A percentile compares a stretch with the other conserved stretches of the same genome.
These are phyloP conservation scores for Megaceryle torquata DNA, from an alignment of 2,113 vertebrate species.

Conservation along the genomic window DNA sequence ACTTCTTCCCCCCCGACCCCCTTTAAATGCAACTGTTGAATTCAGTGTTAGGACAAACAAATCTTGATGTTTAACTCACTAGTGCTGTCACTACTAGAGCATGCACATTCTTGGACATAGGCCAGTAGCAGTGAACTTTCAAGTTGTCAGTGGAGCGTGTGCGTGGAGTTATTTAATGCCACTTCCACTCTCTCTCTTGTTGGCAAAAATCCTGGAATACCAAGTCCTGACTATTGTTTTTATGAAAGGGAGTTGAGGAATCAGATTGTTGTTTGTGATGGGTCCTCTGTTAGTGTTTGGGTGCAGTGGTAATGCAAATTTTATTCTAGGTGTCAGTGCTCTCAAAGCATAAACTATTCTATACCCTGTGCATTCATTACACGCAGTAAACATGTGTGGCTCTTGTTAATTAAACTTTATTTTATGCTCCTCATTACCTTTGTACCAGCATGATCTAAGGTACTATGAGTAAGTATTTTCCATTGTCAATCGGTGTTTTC, in stretches of 20 bases:
- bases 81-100: fast-evolving
- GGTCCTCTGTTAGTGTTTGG: not conserved
- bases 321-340: not conserved
- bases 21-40: not conserved
- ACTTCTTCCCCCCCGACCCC: not conserved
- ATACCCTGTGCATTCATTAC: not conserved
- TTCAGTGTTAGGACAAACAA: not conserved
- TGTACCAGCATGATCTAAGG: not conserved
- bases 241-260: not conserved
- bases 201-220: not conserved
- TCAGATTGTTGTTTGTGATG: fast-evolving
- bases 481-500: not conserved
- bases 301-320: not conserved
- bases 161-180: not conserved
- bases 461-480: not conserved
- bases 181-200: not conserved
- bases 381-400: not conserved
- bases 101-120: fast-evolving
- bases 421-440: not conserved
- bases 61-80: not conserved
- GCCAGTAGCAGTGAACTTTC: not conserved
- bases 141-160: not conserved
- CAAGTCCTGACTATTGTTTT: not conserved
- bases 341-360: not conserved
- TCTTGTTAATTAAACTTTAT: not conserved